Percentiles rank a stretch among this genome's conserved stretches.
Evolutionary conservation across 2,113 vertebrate species (phyloP).

Genomic region (Phodopus roborovskii): DNA sequence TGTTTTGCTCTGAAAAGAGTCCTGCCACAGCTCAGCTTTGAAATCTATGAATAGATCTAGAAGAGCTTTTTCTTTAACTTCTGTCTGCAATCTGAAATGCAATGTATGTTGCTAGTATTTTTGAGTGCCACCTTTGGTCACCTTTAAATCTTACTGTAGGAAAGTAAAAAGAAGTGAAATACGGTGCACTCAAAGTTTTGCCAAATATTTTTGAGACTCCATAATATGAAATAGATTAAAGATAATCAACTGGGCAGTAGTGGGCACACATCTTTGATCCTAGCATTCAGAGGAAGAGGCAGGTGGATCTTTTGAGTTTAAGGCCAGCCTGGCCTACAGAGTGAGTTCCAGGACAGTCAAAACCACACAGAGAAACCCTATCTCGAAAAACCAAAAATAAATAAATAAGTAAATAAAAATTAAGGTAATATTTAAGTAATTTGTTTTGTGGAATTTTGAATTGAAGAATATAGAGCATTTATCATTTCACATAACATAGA

Average conservation of each 20-base stretch:
- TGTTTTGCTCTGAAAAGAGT: slow-evolving; percentile 56
- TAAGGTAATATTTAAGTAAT: slow-evolving; percentile 40
- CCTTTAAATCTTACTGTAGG: slow-evolving; percentile 20
- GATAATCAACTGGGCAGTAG: background rate
- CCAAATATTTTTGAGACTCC: slow-evolving; percentile 52
- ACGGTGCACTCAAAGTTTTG: background rate
- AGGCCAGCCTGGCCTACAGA: background rate
- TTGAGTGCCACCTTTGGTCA: slow-evolving; percentile 20
- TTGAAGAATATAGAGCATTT: slow-evolving; percentile 42
- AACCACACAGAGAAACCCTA: background rate
- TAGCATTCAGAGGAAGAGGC: background rate
- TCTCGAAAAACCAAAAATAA: background rate
- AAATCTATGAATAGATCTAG: slow-evolving; percentile 37
- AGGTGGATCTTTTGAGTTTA: background rate
- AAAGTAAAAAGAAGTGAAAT: slow-evolving; percentile 54
- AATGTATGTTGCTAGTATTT: slow-evolving; percentile 19
- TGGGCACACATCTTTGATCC: background rate
- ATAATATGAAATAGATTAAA: slow-evolving; percentile 43
- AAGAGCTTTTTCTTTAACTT: slow-evolving; percentile 56
- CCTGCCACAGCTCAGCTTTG: slow-evolving; percentile 11
- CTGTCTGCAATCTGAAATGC: slow-evolving; percentile 53
- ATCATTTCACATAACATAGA: slow-evolving; percentile 42
- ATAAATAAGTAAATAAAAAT: slow-evolving; percentile 1
- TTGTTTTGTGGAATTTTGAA: slow-evolving; percentile 50
- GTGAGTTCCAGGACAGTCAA: background rate